Base-by-base conservation (phyloP, 35 echinoderm and acorn worm species). In the Strongylocentrotus purpuratus region DNA sequence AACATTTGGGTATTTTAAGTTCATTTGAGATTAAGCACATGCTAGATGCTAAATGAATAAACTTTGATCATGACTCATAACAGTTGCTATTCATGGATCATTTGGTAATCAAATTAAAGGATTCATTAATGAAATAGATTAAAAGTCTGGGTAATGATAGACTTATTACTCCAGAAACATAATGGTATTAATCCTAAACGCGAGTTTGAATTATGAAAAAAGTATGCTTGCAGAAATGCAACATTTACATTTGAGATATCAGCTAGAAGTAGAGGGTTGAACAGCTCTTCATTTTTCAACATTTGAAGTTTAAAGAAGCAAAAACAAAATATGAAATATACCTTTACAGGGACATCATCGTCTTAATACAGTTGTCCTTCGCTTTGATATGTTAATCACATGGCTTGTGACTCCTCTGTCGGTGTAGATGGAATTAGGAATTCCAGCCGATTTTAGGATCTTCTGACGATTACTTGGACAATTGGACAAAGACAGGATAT, bases 401-500 rank as follows among this genome's bases (percentile, higher is more conserved):
- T 7, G 7, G 65, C n/a, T 78, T 78, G 22, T 78, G 65, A 78
- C 65, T 78, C 7, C 65, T 78, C 20, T n/a, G 65, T 78, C 65
- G 15, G 7, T 14, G 50, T 55, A 55, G 50, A 14, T 10, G 10
- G 50, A 55, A 55, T 55, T 13, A 55, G 10, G 50, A 55, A 55
- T n/a, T 78, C 22, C 65, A 78, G 28, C 28, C 0, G 28, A n/a
- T n/a, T 28, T 78, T 78, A 78, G 65, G 18, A 78, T 78, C 65
- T n/a, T 28, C 15, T 78, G 20, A 28, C 22, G 65, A 78, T 78
- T 78, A 22, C 65, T 78, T 28, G 65, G 22, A 78, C 20, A 78
- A 78, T 78, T n/a, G 28, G 22, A 78, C 65, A 78, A 78, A 78
- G 65, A 78, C 65, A 78, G 65, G 65, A 78, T 78, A 78, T 78